phyloP scores from a whole-genome alignment of 2,888 invertebrate species.

The Aleiodes alternator region DNA sequence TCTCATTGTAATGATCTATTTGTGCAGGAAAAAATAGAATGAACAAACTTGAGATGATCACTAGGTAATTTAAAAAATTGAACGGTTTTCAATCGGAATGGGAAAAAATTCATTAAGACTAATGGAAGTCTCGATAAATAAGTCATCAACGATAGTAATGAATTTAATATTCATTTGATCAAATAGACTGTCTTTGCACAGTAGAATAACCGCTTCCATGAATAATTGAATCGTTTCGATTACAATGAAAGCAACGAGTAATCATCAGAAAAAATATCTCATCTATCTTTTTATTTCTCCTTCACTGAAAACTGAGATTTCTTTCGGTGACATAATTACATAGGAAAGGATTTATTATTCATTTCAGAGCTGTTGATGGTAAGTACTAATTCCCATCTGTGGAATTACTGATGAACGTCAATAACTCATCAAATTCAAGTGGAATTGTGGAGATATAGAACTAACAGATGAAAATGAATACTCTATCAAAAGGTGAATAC shows the following conservation, averaged over 20 bases:
- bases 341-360: neutral
- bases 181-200: neutral
- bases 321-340: neutral
- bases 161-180: constrained; percentile 5
- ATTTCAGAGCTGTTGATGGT: neutral
- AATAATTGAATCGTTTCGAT: constrained; percentile 16
- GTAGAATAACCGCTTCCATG: constrained; percentile 9
- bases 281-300: neutral
- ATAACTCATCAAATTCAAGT: constrained; percentile 35
- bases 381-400: constrained; percentile 42
- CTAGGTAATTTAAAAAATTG: neutral
- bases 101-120: neutral
- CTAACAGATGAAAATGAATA: neutral
- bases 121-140: neutral
- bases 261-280: neutral
- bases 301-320: neutral
- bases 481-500: too few species aligned
- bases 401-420: constrained; percentile 49
- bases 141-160: neutral
- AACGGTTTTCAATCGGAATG: neutral
- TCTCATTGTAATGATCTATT: neutral
- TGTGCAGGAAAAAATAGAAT: neutral
- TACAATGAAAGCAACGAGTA: neutral
- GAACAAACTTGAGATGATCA: neutral
- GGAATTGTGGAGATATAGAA: neutral